These are phyloP conservation scores for Musca domestica DNA, from an alignment of 1,140 invertebrate genomes.

Conservation along the genomic window DNA sequence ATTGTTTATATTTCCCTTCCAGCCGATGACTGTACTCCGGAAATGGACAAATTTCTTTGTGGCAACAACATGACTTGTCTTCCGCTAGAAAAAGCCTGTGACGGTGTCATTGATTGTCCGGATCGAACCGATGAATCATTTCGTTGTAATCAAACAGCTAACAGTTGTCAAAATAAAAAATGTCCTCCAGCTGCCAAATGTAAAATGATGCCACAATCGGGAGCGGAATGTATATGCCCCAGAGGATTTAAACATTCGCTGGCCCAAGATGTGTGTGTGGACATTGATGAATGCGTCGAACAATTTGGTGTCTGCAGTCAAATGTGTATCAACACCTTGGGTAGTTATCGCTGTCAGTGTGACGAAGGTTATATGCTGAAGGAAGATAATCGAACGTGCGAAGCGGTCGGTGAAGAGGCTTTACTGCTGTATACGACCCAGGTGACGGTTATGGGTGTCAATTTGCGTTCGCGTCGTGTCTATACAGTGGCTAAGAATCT, in stretches of 20 bases:
- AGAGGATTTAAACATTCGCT: slow-evolving; percentile 49
- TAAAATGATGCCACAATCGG: slow-evolving; percentile 44
- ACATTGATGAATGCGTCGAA: slow-evolving; percentile 78
- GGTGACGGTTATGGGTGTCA: slow-evolving; percentile 55
- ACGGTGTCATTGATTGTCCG: slow-evolving; percentile 56
- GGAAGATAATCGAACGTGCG: slow-evolving; percentile 69
- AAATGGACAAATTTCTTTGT: slow-evolving; percentile 43
- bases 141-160: slow-evolving; percentile 35
- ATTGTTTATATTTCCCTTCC: background rate
- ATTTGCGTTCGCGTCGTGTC: slow-evolving; percentile 55
- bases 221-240: slow-evolving; percentile 56
- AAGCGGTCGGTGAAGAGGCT: slow-evolving; percentile 61
- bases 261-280: slow-evolving; percentile 55
- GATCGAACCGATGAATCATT: slow-evolving; percentile 52
- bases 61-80: slow-evolving; percentile 57
- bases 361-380: slow-evolving; percentile 69
- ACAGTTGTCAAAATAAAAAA: slow-evolving; percentile 33
- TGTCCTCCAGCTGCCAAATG: slow-evolving; percentile 37
- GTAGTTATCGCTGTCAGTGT: slow-evolving; percentile 79
- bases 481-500: slow-evolving; percentile 56
- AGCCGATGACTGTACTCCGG: slow-evolving; percentile 30
- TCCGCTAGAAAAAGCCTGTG: slow-evolving; percentile 61
- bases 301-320: slow-evolving; percentile 79
- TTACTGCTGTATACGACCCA: slow-evolving; percentile 65
- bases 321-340: slow-evolving; percentile 72